Evolutionary conservation across 2,888 invertebrate species (phyloP).

Genomic region (Drosophila siamana): DNA sequence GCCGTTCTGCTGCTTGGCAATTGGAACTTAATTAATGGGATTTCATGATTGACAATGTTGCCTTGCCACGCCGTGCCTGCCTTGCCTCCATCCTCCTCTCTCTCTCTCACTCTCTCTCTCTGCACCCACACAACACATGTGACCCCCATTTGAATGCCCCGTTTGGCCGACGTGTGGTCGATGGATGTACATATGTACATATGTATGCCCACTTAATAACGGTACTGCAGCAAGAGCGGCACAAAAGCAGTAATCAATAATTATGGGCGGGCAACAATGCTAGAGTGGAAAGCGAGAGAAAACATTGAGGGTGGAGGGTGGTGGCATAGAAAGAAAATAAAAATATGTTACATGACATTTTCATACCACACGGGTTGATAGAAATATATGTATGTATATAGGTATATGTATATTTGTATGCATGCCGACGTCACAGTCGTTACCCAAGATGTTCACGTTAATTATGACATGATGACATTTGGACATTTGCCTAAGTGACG

Average conservation of each 20-base stretch:
- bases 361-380: no score
- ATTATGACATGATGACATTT: constrained; percentile 27
- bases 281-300: constrained; percentile 3
- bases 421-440: neutral
- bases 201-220: constrained; percentile 42
- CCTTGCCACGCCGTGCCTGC: constrained; percentile 13
- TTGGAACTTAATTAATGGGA: constrained; percentile 53
- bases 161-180: no score
- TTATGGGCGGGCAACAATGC: constrained; percentile 38
- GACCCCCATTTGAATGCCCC: neutral
- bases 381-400: neutral
- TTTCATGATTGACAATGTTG: constrained; percentile 51
- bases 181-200: no score
- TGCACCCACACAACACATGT: constrained; percentile 16
- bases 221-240: constrained; percentile 27
- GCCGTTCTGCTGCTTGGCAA: neutral
- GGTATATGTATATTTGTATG: neutral
- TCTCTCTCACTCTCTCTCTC: no score
- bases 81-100: no score
- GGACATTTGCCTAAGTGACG: constrained; percentile 18
- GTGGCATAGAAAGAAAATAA: constrained; percentile 1
- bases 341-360: constrained; percentile 26
- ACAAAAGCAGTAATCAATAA: constrained; percentile 54
- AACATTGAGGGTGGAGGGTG: neutral
- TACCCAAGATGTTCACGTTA: constrained; percentile 17